Conservation (phyloP, 1,140 invertebrate species). For the Pissodes strobi region DNA sequence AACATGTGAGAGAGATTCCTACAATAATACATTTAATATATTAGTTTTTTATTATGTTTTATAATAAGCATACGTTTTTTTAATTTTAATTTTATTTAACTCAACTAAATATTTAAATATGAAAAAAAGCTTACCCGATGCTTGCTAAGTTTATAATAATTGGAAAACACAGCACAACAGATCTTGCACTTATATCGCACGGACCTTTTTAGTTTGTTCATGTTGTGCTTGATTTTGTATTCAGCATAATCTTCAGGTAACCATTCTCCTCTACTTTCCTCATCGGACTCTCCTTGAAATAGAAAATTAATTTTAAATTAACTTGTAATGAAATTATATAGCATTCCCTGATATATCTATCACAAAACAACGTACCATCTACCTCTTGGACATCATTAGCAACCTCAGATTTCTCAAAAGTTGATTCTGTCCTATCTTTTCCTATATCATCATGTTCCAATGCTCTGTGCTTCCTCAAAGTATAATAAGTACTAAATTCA, state of each 20-base stretch:
- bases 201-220: constrained; percentile 24
- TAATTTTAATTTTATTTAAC: too few species aligned
- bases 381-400: not conserved
- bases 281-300: constrained; percentile 24
- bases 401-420: not conserved
- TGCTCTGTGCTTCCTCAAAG: constrained; percentile 22
- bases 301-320: too few species aligned
- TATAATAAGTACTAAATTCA: constrained; percentile 16
- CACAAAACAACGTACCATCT: not conserved
- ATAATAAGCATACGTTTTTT: too few species aligned
- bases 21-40: too few species aligned
- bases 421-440: constrained; percentile 15
- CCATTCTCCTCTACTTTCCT: constrained; percentile 36
- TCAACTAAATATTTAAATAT: constrained; percentile 1
- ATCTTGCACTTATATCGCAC: constrained; percentile 41
- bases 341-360: not conserved
- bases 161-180: constrained; percentile 34
- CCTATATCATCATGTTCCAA: constrained; percentile 21
- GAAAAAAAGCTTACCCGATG: constrained; percentile 29
- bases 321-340: not conserved
- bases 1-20: too few species aligned
- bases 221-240: constrained; percentile 38
- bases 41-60: too few species aligned
- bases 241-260: constrained; percentile 41
- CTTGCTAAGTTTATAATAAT: constrained; percentile 40